A percentile compares a stretch with the other conserved stretches of the same genome.
These are phyloP conservation scores for Leptosomus discolor DNA, from an alignment of 2,113 vertebrate genomes.

Conservation along the genomic window DNA sequence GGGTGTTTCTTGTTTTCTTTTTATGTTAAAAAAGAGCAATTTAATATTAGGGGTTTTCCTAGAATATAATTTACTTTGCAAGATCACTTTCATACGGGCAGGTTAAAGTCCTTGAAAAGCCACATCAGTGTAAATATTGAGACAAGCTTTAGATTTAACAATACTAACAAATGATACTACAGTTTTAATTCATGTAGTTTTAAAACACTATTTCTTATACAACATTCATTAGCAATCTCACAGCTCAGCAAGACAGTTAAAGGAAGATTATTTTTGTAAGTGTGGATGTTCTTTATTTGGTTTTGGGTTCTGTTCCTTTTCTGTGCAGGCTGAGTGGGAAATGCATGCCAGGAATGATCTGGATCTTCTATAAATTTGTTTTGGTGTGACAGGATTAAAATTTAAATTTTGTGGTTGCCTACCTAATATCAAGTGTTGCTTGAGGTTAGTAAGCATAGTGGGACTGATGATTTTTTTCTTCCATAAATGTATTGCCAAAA, in stretches of 20 bases:
- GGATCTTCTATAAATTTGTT: background rate
- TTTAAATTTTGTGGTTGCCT: background rate
- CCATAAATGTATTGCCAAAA: background rate
- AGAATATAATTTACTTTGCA: background rate
- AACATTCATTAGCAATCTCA: background rate
- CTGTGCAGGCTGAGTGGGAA: background rate
- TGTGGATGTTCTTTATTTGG: background rate
- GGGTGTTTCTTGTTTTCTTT: background rate
- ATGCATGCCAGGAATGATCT: background rate
- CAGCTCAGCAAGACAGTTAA: background rate
- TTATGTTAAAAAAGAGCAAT: background rate
- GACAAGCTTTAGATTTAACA: background rate
- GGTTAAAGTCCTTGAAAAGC: background rate
- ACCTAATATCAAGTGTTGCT: background rate
- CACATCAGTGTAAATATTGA: background rate
- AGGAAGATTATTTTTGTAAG: background rate
- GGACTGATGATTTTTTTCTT: background rate
- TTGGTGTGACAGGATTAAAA: background rate
- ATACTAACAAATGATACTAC: background rate
- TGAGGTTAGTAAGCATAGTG: background rate
- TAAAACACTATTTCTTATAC: background rate
- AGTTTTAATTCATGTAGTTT: background rate
- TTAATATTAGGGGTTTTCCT: background rate
- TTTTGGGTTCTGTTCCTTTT: background rate
- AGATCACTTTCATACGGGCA: background rate